Percentiles rank a stretch among this genome's conserved stretches.
These are phyloP conservation scores for Bufo bufo DNA, from an alignment of 2,113 vertebrate species.

Conservation along the genomic window DNA sequence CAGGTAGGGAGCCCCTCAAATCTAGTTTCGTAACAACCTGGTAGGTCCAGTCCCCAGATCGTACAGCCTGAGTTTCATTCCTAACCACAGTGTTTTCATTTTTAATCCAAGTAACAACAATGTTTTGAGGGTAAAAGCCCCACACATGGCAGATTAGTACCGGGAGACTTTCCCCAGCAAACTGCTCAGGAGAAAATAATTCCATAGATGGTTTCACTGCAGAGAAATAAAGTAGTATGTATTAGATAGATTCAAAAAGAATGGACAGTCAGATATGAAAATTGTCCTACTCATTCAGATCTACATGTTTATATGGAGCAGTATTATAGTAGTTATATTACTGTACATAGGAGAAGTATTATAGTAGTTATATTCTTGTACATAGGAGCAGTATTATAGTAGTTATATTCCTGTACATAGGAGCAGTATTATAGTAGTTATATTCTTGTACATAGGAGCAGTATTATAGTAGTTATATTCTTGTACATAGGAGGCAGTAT, in stretches of 20 bases:
- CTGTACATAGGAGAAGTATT: not conserved
- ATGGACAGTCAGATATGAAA: no score
- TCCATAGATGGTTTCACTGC: conserved; percentile 41
- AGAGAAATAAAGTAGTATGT: not conserved
- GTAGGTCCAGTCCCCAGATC: conserved; percentile 50
- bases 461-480: no score
- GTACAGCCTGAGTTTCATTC: not conserved
- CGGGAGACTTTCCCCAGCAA: not conserved
- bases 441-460: not conserved
- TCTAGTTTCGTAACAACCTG: conserved; percentile 2
- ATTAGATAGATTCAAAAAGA: not conserved
- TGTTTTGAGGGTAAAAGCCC: conserved; percentile 41
- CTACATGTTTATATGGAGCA: not conserved
- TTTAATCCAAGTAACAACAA: conserved; percentile 30
- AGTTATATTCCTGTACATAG: not conserved
- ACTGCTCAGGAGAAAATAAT: not conserved
- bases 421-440: not conserved
- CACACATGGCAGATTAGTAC: conserved; percentile 30
- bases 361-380: not conserved
- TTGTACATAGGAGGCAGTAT: no score
- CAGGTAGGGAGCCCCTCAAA: not conserved
- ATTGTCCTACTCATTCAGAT: not conserved
- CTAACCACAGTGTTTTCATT: not conserved
- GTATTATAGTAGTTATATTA: not conserved
- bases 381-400: not conserved